phyloP scores from a whole-genome alignment of 2,113 vertebrate genomes.

The Solea solea region DNA sequence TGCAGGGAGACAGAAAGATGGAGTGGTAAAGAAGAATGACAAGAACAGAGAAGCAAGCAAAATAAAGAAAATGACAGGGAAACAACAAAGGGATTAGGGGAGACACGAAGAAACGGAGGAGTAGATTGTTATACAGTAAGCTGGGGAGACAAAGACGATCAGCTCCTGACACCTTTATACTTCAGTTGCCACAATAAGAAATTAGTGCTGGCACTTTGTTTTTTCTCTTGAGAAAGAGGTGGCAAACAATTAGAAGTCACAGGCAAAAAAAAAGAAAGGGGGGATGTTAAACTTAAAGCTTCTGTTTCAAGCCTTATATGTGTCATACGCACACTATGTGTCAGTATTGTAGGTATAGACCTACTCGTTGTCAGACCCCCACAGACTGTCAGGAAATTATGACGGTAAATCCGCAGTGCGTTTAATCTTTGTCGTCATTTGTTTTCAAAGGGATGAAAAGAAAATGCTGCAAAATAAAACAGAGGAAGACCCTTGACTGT shows the following conservation, averaged over 20 bases:
- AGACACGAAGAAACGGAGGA: conserved; percentile 61
- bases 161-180: conserved; percentile 69
- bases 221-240: conserved; percentile 32
- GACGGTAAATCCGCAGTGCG: conserved; percentile 23
- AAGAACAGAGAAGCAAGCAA: conserved; percentile 62
- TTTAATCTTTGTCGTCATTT: conserved; percentile 15
- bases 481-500: conserved; percentile 8
- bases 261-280: conserved; percentile 47
- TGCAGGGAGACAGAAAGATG: conserved; percentile 52
- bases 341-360: not conserved
- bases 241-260: conserved; percentile 30
- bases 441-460: conserved; percentile 6
- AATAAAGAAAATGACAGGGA: conserved; percentile 72
- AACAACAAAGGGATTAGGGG: conserved; percentile 75
- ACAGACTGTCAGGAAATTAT: conserved; percentile 50
- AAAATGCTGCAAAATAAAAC: conserved; percentile 36
- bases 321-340: not conserved
- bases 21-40: conserved; percentile 50
- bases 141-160: conserved; percentile 67
- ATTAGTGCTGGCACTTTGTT: conserved; percentile 72
- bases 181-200: conserved; percentile 77
- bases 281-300: conserved; percentile 37
- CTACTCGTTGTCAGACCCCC: conserved; percentile 30
- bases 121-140: conserved; percentile 61
- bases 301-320: conserved; percentile 17